Percentiles rank a stretch among this genome's conserved stretches.
These are phyloP conservation scores for Athrips mouffetella DNA, from an alignment of 2,888 invertebrate species.

Conservation along the genomic window DNA sequence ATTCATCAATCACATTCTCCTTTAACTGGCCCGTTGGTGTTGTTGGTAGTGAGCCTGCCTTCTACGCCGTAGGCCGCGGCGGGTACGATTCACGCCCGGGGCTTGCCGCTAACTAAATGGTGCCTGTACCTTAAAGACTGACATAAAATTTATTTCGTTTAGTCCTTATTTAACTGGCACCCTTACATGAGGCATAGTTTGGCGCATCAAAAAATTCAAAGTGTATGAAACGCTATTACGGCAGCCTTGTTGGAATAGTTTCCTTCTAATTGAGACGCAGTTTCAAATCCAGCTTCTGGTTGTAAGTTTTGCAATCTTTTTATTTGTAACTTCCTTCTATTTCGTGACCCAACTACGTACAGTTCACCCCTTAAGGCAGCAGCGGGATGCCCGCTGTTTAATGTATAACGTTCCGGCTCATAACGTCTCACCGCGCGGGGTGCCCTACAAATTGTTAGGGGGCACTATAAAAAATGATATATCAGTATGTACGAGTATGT, in stretches of 20 bases:
- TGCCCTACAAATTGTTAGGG: conserved; percentile 32
- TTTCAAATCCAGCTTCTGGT: no score
- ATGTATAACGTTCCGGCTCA: conserved; percentile 39
- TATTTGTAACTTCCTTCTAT: neutral
- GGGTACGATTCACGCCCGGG: no score
- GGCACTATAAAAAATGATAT: conserved; percentile 14
- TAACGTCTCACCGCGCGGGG: conserved; percentile 23
- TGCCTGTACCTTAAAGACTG: no score
- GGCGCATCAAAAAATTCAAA: neutral
- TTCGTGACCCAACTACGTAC: conserved; percentile 6
- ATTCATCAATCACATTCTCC: no score
- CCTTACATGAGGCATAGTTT: neutral
- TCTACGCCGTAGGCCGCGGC: no score
- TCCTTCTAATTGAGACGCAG: no score
- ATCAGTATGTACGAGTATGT: no score
- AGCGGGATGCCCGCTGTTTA: conserved; percentile 39
- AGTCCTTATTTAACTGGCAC: neutral
- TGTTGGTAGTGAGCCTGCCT: no score
- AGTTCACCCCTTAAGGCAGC: conserved; percentile 22
- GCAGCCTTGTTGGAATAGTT: no score
- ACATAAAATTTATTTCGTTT: neutral
- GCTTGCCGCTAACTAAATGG: no score
- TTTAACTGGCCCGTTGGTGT: no score
- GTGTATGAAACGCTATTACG: neutral
- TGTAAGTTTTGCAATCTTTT: no score